Base-by-base conservation (phyloP, 2,888 invertebrate genomes). In the Chironomus riparius region DNA sequence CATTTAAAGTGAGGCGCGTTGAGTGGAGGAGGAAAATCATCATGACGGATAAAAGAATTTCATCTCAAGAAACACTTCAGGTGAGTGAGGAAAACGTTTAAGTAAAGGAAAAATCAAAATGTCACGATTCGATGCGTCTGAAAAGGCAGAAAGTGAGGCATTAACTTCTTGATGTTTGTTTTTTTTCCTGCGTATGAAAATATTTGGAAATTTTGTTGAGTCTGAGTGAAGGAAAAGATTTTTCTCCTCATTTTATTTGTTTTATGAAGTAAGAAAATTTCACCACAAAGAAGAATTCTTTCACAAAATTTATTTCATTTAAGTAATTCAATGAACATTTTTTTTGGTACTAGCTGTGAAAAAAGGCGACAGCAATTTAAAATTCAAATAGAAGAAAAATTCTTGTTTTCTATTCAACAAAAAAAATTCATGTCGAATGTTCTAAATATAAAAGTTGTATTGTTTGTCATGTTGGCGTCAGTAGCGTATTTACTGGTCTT, bases 1-100 rank as follows among this genome's bases (percentile, higher is more conserved):
- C 56, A 65, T 21, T 13, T 13, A n/a, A 24, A 22, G 24, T 56
- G 71, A 50, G 38, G 10, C 38, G 38, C 10, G 38, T 38, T 38
- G 4, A 38, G 10, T 10, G 38, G 38, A 1, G 10, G 10, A 38
- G 10, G 38, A 38, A 38, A 38, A 28, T 24, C 7, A 71, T 70
- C 15, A 70, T 71, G 71, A 15, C 50, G 21, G 71, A 71, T 22
- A 71, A 56, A 24, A 56, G 50, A 56, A 47, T 71, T 24, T 71
- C 71, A 10, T 71, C 71, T 1, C 13, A 56, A 13, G 71, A 71
- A 50, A 71, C 71, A 24, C 71, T 71, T 56, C 24, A 71, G 56
- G 71, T 71, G 24, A 50, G 71, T 71, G 47, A 13, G 21, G 3
- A 21, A 13, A 56, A 13, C n/a, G n/a, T 56, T n/a, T 13, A 56